Evolutionary conservation across 2,113 vertebrate species (phyloP), one percentile per base, ranked within the genome.

Genomic region (Oreochromis tanganicae): DNA sequence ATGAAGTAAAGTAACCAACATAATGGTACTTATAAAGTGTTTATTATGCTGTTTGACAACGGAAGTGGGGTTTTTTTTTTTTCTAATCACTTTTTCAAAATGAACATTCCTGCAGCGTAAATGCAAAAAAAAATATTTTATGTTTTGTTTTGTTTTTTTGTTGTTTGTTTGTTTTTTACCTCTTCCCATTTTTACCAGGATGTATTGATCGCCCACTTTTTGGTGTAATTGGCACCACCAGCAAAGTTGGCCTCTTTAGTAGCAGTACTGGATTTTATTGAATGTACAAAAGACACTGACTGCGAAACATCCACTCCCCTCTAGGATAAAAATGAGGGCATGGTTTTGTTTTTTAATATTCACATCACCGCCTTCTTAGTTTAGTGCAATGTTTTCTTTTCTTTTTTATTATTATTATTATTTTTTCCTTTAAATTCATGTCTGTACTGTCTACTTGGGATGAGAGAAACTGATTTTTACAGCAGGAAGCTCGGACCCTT

Each of bases 191-290:
- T 73, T 43, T 24, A 71, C 66, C 66, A 48, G 2, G 21, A 17
- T 27, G 41, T 3, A 73, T 73, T 73, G 21, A 73, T 46, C 14
- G 1, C 68, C 68, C 68, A 73, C 21, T 17, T 48, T 48, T 29
- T 48, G 68, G 71, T 87, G 43, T 87, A 21, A 66, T 71, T 48
- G 21, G 59, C 61, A 88, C 83, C 90, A 87, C 90, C 93, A 94
- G 90, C 92, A 94, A 71, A 89, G 78, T 63, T 66, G n/a, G 90
- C 85, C 84, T 91, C 91, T 59, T 82, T 85, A 85, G 93, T 90
- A 93, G 92, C 92, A 93, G 61, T 71, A 88, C 93, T 71, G 61
- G 92, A 94, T 88, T 91, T 82, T 43, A 73, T 85, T 94, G 91
- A 95, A 95, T 94, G 93, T 94, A 93, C 61, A 87, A 90, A 91